Conservation (phyloP, 2,888 invertebrate species). For the Molanna angustata region DNA sequence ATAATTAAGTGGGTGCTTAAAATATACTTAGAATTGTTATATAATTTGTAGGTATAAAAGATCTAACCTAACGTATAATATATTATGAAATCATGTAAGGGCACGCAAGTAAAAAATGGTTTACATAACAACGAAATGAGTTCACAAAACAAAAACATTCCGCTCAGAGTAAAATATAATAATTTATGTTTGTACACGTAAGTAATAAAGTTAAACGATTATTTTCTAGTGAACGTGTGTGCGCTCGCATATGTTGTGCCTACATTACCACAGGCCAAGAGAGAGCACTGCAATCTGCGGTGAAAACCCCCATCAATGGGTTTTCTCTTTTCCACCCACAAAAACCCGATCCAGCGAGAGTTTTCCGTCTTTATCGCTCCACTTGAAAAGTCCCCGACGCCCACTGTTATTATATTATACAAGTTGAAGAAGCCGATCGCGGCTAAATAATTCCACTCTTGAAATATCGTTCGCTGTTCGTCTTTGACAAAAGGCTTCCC, state of each 20-base stretch:
- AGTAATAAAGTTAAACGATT: conserved; percentile 26
- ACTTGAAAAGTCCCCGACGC: conserved; percentile 10
- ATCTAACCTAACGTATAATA: too few relatives aligned
- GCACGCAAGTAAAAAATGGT: too few relatives aligned
- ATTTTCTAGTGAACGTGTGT: conserved; percentile 25
- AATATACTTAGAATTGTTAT: too few relatives aligned
- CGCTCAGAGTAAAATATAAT: too few relatives aligned
- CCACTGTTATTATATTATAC: conserved; percentile 10
- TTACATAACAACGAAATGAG: too few relatives aligned
- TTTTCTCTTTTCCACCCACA: conserved; percentile 23
- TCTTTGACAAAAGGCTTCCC: conserved; percentile 26
- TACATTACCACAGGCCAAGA: conserved; percentile 24
- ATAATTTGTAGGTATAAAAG: too few relatives aligned
- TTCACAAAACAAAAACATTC: too few relatives aligned
- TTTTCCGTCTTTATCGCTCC: conserved; percentile 17
- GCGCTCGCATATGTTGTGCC: conserved; percentile 28
- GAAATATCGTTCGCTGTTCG: too few relatives aligned
- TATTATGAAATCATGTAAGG: too few relatives aligned
- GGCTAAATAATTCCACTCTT: conserved; percentile 14
- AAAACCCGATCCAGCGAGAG: conserved; percentile 4
- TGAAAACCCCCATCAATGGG: conserved; percentile 15
- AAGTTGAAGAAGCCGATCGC: conserved; percentile 12
- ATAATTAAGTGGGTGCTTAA: too few relatives aligned
- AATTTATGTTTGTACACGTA: conserved; percentile 12
- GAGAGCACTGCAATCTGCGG: conserved; percentile 15